These are phyloP conservation scores for Heterocephalus glaber DNA, from an alignment of 2,113 vertebrate species.

Conservation along the genomic window DNA sequence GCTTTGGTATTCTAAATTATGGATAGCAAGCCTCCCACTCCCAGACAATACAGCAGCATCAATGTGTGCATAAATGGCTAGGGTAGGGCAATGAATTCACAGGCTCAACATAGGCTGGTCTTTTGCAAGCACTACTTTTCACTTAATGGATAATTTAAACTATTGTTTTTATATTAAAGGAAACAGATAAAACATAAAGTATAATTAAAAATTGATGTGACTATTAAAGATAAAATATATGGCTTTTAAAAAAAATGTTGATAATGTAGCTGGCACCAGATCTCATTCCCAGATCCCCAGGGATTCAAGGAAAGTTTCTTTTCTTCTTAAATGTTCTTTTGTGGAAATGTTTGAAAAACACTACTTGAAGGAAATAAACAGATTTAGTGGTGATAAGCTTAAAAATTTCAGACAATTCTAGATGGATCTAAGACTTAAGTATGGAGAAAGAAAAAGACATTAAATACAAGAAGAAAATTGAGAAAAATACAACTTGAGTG, in stretches of 20 bases:
- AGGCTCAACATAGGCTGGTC: background rate
- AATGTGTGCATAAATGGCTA: background rate
- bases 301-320: too few relatives aligned
- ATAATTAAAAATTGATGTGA: background rate
- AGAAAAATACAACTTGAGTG: background rate
- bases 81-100: background rate
- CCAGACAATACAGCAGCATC: background rate
- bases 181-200: background rate
- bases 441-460: background rate
- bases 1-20: background rate
- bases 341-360: too few relatives aligned
- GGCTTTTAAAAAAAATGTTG: background rate
- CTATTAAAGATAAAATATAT: background rate
- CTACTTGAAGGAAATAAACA: too few relatives aligned
- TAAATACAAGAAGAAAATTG: background rate
- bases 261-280: too few relatives aligned
- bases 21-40: background rate
- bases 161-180: background rate
- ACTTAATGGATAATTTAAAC: background rate
- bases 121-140: background rate
- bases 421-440: slow-evolving; percentile 8
- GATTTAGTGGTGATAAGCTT: background rate
- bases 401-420: background rate
- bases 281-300: too few relatives aligned
- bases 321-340: too few relatives aligned